Conservation (phyloP, 2,797 vertebrate genomes). For the Hirundo rustica region DNA sequence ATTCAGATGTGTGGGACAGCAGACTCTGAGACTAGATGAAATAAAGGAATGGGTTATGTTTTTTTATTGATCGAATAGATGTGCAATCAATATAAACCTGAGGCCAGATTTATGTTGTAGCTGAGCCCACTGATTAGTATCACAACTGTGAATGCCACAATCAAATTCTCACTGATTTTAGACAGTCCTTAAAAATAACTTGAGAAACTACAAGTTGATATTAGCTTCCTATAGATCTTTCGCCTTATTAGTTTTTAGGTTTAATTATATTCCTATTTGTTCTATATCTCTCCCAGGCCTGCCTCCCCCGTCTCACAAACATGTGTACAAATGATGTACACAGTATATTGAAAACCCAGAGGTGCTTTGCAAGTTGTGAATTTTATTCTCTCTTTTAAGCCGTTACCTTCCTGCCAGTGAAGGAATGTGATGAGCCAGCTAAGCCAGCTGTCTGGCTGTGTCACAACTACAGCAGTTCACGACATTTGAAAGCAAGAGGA, state of each 20-base stretch:
- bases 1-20: neutral
- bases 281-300: constrained; percentile 23
- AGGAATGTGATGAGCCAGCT: neutral
- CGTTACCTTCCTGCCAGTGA: neutral
- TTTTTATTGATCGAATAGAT: constrained; percentile 59
- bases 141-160: constrained; percentile 22
- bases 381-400: constrained; percentile 2
- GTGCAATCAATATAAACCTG: constrained; percentile 55
- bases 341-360: constrained; percentile 42
- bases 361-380: constrained; percentile 34
- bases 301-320: neutral
- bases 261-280: constrained; percentile 51
- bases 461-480: neutral
- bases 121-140: constrained; percentile 10
- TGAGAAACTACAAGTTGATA: constrained; percentile 24
- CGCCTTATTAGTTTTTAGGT: constrained; percentile 53
- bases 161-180: constrained; percentile 38
- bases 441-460: neutral
- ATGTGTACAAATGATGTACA: constrained; percentile 33
- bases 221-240: constrained; percentile 57
- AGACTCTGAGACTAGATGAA: neutral
- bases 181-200: constrained; percentile 58
- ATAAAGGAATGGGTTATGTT: neutral
- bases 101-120: constrained; percentile 57
- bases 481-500: neutral